Evolutionary conservation across 64 coral and sea anemone species (phyloP).

Genomic region (Montipora sp.): DNA sequence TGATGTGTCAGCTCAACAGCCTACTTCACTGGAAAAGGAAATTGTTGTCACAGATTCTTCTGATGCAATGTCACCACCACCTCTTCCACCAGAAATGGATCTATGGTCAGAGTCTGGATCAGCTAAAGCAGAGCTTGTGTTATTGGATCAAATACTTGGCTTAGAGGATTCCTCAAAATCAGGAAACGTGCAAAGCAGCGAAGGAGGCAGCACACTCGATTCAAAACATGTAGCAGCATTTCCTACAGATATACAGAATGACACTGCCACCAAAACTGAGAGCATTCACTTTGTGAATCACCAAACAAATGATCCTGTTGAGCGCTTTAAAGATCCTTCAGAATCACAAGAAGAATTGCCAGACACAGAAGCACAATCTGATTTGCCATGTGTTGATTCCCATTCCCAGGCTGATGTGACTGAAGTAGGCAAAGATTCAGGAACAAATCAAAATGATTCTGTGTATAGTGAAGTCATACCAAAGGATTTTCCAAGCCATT

Average conservation of each 20-base stretch:
- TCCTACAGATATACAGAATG: not conserved
- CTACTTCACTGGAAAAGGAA: not conserved
- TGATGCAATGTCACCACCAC: constrained; percentile 45
- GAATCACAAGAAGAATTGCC: not conserved
- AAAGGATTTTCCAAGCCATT: not conserved
- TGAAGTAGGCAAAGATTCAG: not conserved
- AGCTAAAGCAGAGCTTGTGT: constrained; percentile 30
- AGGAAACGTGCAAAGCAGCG: constrained; percentile 11
- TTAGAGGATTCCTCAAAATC: constrained; percentile 25
- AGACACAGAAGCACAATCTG: not conserved
- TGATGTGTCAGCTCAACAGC: not conserved
- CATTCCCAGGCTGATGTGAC: not conserved
- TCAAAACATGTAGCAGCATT: not conserved
- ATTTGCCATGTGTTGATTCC: not conserved
- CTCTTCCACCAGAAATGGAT: constrained; percentile 56
- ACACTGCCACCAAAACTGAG: not conserved
- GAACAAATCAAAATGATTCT: not conserved
- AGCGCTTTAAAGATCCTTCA: not conserved
- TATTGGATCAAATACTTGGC: constrained; percentile 28
- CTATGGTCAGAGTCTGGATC: constrained; percentile 30
- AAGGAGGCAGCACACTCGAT: not conserved
- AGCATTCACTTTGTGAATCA: not conserved
- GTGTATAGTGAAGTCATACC: not conserved
- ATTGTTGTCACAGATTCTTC: constrained; percentile 14
- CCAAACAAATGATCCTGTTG: not conserved